phyloP scores from a whole-genome alignment of 2,888 invertebrate species.

The Drosophila maculinotata region DNA sequence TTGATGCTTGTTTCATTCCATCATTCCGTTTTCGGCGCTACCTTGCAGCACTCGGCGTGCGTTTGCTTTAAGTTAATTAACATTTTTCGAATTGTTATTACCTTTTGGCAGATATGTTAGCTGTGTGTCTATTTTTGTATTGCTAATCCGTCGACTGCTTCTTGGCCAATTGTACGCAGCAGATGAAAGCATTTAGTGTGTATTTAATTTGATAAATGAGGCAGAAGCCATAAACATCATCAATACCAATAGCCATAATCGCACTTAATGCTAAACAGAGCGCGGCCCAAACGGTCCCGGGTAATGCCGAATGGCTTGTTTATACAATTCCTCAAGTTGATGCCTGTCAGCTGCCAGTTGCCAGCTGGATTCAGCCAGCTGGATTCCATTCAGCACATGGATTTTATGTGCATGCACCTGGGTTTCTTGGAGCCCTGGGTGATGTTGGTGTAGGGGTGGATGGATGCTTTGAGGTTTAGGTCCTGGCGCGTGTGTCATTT shows the following conservation, averaged over 20 bases:
- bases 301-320: slow-evolving; percentile 37
- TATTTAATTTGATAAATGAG: slow-evolving; percentile 60
- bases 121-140: slow-evolving; percentile 27
- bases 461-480: slow-evolving; percentile 5
- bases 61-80: slow-evolving; percentile 31
- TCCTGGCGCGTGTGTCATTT: slow-evolving; percentile 56
- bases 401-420: slow-evolving; percentile 38
- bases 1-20: neutral
- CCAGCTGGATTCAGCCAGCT: slow-evolving; percentile 17
- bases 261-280: slow-evolving; percentile 57
- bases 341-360: slow-evolving; percentile 46
- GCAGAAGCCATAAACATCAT: slow-evolving; percentile 57
- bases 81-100: slow-evolving; percentile 21
- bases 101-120: slow-evolving; percentile 1
- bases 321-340: slow-evolving; percentile 59
- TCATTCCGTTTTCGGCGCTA: neutral
- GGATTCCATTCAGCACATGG: slow-evolving; percentile 8
- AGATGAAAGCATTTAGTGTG: slow-evolving; percentile 47
- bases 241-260: slow-evolving; percentile 56
- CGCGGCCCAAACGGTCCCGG: slow-evolving; percentile 5
- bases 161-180: slow-evolving; percentile 33
- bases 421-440: too few relatives aligned
- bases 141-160: slow-evolving; percentile 31
- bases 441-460: neutral
- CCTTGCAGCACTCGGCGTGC: too few relatives aligned